Percentiles rank a stretch among this genome's conserved stretches.
Evolutionary conservation across 2,797 vertebrate genomes (phyloP).

Genomic region (Taeniopygia guttata): DNA sequence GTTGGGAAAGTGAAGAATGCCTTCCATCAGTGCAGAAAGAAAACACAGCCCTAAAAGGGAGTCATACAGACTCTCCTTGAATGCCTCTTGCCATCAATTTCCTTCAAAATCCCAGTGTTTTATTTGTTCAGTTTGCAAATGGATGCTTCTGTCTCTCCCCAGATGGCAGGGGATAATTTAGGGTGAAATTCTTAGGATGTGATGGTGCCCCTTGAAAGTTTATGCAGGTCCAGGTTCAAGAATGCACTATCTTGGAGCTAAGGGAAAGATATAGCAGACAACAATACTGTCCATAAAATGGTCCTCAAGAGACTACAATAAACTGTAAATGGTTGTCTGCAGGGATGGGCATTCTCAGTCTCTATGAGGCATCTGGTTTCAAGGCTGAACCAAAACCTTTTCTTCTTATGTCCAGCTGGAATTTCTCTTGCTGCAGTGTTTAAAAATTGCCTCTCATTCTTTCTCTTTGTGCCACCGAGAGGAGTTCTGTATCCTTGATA

Average conservation of each 20-base stretch:
- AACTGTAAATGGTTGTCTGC: background rate
- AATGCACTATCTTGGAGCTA: background rate
- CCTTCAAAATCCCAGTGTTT: background rate
- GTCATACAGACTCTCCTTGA: background rate
- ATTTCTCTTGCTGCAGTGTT: background rate
- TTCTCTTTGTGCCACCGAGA: background rate
- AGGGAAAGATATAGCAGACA: background rate
- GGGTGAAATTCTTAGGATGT: background rate
- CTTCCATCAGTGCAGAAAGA: background rate
- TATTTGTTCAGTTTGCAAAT: background rate
- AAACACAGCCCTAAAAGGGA: background rate
- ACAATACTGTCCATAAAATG: background rate
- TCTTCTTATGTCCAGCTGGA: background rate
- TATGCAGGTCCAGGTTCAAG: background rate
- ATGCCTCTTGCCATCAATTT: background rate
- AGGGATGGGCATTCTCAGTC: background rate
- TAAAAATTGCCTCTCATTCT: background rate
- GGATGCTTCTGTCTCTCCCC: background rate
- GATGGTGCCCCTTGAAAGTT: background rate
- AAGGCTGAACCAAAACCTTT: background rate
- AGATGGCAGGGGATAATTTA: background rate
- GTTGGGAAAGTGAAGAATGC: accelerated
- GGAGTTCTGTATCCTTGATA: background rate
- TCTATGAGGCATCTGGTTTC: background rate
- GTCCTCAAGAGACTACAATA: background rate